Conservation (phyloP, 2,113 vertebrate species). For the Microcebus murinus region DNA sequence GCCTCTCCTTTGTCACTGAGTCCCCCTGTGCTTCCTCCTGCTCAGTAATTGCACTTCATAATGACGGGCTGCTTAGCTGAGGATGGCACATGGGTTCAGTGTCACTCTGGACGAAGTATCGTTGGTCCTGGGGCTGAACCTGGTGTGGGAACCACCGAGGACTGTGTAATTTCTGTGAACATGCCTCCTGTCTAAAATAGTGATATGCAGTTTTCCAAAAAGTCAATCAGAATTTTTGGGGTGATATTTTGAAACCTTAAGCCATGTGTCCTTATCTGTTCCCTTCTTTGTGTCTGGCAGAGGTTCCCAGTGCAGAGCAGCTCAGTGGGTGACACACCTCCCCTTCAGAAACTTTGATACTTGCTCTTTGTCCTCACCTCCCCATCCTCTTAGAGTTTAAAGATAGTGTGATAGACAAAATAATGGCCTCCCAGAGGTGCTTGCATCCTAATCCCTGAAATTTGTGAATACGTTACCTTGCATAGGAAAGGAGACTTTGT, state of each 20-base stretch:
- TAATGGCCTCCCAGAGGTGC: not conserved
- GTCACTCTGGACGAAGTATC: not conserved
- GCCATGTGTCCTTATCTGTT: not conserved
- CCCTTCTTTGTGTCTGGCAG: not conserved
- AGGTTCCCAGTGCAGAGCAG: not conserved
- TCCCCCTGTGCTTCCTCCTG: not conserved
- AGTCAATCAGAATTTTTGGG: not conserved
- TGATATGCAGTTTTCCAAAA: not conserved
- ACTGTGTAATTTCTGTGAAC: not conserved
- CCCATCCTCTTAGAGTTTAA: not conserved
- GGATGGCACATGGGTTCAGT: not conserved
- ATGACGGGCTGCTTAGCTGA: not conserved
- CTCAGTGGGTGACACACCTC: accelerated
- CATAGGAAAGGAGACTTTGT: not conserved
- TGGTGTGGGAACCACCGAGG: not conserved
- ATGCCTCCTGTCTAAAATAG: not conserved
- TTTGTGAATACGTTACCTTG: not conserved
- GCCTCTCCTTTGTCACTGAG: not conserved
- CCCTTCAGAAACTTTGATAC: not conserved
- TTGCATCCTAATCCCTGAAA: not conserved
- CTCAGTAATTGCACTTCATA: not conserved
- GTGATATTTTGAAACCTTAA: not conserved
- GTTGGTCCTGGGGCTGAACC: not conserved
- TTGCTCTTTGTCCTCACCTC: not conserved
- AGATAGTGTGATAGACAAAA: not conserved